Evolutionary conservation across 2,888 invertebrate species (phyloP), one percentile per base, ranked within the genome.

Genomic region (Pheosia gnoma): DNA sequence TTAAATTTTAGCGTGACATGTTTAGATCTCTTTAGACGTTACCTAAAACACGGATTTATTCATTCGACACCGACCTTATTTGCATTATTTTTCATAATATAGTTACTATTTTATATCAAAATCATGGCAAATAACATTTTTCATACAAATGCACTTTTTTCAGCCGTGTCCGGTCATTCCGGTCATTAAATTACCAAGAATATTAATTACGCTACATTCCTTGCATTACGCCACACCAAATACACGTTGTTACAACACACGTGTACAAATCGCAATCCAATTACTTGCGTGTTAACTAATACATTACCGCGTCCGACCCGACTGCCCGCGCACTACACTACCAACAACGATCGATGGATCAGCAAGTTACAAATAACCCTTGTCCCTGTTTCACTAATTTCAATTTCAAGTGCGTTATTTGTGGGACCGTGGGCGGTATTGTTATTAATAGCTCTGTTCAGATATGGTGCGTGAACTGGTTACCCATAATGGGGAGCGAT

Each of bases 231-330:
- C 65, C 66, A 64, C 60, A 59, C 53, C 53, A 57, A 51, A 57
- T 57, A 62, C 61, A 70, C 65, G 70, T 72, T 57, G 68, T 71
- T 66, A 70, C 70, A 69, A 70, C 75, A 75, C 72, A 73, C 72
- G 74, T 72, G 67, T 71, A 77, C 78, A 81, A 81, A 85, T 84
- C 79, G 79, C 80, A 80, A 77, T 75, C 76, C 80, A 82, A 84
- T 85, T 81, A 79, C 71, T 73, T 67, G 72, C 68, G 62, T 74
- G 77, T 67, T 74, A 70, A 68, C 71, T 72, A 66, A 66, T 66
- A 70, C 76, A 78, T 78, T 70, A 71, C 75, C 63, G 43, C 41
- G 25, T 39, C 25, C 45, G 45, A 25, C 9, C 43, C 7, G 57
- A 36, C 45, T 45, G 45, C 36, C 45, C 57, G n/a, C 68, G 63